Base-by-base conservation (phyloP, 2,888 invertebrate species). In the Phrixothrix hirtus region DNA sequence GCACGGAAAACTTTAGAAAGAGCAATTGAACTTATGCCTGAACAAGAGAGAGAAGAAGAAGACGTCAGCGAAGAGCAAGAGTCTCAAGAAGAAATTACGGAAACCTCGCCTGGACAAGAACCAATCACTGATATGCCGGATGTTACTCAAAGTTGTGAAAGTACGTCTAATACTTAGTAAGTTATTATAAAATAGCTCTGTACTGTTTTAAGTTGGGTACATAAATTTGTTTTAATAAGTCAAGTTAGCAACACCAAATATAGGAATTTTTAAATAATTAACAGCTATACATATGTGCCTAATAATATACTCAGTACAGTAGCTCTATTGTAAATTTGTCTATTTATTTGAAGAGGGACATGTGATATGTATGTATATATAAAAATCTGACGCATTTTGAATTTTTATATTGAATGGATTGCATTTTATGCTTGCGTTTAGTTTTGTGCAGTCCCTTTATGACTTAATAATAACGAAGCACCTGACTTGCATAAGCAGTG, bases 1-100 rank as follows among this genome's bases (percentile, higher is more conserved):
- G 96, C 96, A 0, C 84, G 92, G 59, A 89, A 92, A 71, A 95
- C 92, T 0, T 81, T 96, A 52, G 86, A 88, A 60, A 81, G 87
- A 71, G 92, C 92, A 3, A 81, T 83, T 59, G 89, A 89, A 68
- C 76, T 92, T 26, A 85, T 87, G 67, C 87, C 88, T 1, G 86
- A 87, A 67, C 86, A 75, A 42, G 59, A 68, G 9, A 73, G 74
- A 10, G 71, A 70, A 14, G 74, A 74, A 10, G 74, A 74, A 12
- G 73, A 72, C 32, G 65, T 64, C 6, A 71, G 69, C 45, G 75
- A 75, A 57, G 74, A 74, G 34, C 73, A 71, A 21, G 71, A 72
- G 48, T 69, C 70, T 11, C 73, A 72, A 49, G 73, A 74, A 42
- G 74, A 74, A 39, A 54, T 57, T 11, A 57, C 60, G 11, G 67